Percentiles rank a stretch among this genome's conserved stretches.
Evolutionary conservation across 1,140 invertebrate genomes (phyloP).

Genomic region (Drosophila funebris): DNA sequence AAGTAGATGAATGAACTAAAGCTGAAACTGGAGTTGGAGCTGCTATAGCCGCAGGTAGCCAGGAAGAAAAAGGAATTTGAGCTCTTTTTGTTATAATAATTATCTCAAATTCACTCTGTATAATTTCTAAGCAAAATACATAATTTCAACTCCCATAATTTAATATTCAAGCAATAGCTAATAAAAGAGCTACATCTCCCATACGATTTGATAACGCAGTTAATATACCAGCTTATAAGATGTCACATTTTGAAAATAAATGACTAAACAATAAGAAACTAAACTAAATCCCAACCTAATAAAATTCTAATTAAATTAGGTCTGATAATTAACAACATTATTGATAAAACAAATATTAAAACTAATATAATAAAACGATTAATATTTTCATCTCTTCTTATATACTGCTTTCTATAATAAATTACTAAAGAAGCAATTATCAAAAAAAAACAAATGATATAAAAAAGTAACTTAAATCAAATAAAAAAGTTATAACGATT

Average conservation of each 20-base stretch:
- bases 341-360: slow-evolving; percentile 87
- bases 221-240: slow-evolving; percentile 87
- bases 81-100: slow-evolving; percentile 88
- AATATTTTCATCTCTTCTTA: slow-evolving; percentile 79
- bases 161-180: slow-evolving; percentile 85
- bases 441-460: slow-evolving; percentile 85
- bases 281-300: slow-evolving; percentile 88
- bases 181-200: slow-evolving; percentile 86
- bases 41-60: slow-evolving; percentile 88
- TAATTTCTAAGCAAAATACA: slow-evolving; percentile 84
- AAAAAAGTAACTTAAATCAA: slow-evolving; percentile 87
- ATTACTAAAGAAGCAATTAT: slow-evolving; percentile 87
- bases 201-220: slow-evolving; percentile 87
- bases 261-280: slow-evolving; percentile 88
- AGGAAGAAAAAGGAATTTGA: slow-evolving; percentile 89
- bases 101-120: slow-evolving; percentile 83
- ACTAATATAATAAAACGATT: slow-evolving; percentile 86
- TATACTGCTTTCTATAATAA: slow-evolving; percentile 87
- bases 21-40: slow-evolving; percentile 89
- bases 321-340: slow-evolving; percentile 88
- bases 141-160: slow-evolving; percentile 85
- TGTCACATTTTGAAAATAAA: slow-evolving; percentile 87
- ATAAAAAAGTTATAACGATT: slow-evolving; percentile 85
- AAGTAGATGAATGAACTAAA: slow-evolving; percentile 90
- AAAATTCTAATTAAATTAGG: slow-evolving; percentile 88